Evolutionary conservation across 1,140 invertebrate genomes (phyloP), one percentile per base, ranked within the genome.

Genomic region (Spodoptera litura): DNA sequence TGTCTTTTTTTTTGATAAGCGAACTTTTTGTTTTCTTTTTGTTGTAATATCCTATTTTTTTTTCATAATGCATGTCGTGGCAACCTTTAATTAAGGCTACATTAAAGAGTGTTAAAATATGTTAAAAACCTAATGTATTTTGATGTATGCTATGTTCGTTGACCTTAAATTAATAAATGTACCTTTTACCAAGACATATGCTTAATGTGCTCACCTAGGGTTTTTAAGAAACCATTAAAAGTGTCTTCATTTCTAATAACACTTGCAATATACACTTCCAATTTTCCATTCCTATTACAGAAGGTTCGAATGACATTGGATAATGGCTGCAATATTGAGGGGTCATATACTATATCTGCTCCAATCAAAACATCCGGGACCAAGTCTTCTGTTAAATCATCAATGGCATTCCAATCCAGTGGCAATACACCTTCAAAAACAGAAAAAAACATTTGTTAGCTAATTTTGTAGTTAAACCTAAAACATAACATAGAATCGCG

Each of bases 291-390:
- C 80, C 71, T 88, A 5, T 76, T 78, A 27, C 85, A 88, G 61
- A 93, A 90, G 38, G 51, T 79, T 76, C 85, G 15, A 2, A 94
- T 62, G 20, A 93, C 87, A 85, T 89, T 89, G 66, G 86, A 88
- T 15, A 94, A 78, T 56, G 91, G 84, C 66, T 87, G 12, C 59
- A 94, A 80, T 85, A 93, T 90, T 59, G 86, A 87, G 15, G 92
- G 92, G 79, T 94, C 93, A 88, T 92, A 93, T 10, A 93, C 87
- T 77, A 94, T 93, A 84, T 94, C 93, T 56, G 92, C 86, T 20
- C 93, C 92, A 78, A 94, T 91, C 38, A 94, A 79, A 51, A 93
- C 83, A 80, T 94, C 91, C 82, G 92, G 91, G 68, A 78, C 64
- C 15, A 87, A 58, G 62, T 78, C 44, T 31, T 77, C 35, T 15